phyloP scores from a whole-genome alignment of 2,888 invertebrate genomes.

The Cynaeus angustus region DNA sequence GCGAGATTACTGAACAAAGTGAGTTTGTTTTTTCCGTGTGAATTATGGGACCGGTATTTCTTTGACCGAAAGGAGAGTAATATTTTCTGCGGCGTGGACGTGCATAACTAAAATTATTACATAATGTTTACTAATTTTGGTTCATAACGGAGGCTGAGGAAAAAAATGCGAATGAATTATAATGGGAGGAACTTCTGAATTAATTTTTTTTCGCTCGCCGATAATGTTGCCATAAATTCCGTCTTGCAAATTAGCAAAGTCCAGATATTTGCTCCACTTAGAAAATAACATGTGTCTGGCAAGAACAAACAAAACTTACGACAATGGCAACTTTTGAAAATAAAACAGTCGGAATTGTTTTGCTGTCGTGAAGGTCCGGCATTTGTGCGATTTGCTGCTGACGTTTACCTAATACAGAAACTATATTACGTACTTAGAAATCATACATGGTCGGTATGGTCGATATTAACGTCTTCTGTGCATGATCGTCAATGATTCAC shows the following conservation, averaged over 20 bases:
- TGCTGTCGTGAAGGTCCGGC: constrained; percentile 17
- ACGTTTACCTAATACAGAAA: constrained; percentile 55
- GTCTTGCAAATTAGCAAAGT: constrained; percentile 32
- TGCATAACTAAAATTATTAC: constrained; percentile 35
- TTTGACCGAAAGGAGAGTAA: constrained; percentile 14
- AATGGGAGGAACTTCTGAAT: constrained; percentile 32
- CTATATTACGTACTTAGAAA: constrained; percentile 54
- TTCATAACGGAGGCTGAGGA: constrained; percentile 9
- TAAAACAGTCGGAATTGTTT: constrained; percentile 32
- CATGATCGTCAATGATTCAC: constrained; percentile 20
- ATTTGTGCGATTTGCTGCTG: constrained; percentile 34
- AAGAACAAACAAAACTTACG: constrained; percentile 13
- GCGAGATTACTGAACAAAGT: constrained; percentile 25
- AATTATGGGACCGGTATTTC: constrained; percentile 24
- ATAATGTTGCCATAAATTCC: constrained; percentile 27
- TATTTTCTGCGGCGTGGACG: constrained; percentile 19
- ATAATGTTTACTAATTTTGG: constrained; percentile 35
- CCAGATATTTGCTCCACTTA: constrained; percentile 33
- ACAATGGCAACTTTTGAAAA: constrained; percentile 18
- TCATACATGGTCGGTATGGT: constrained; percentile 38
- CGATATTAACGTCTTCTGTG: constrained; percentile 30
- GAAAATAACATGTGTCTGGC: constrained; percentile 26
- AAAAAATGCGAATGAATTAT: constrained; percentile 31
- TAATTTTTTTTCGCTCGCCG: constrained; percentile 30
- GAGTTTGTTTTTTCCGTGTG: constrained; percentile 21